phyloP scores from a whole-genome alignment of 2,888 invertebrate genomes.

The Drosophila ustulata region DNA sequence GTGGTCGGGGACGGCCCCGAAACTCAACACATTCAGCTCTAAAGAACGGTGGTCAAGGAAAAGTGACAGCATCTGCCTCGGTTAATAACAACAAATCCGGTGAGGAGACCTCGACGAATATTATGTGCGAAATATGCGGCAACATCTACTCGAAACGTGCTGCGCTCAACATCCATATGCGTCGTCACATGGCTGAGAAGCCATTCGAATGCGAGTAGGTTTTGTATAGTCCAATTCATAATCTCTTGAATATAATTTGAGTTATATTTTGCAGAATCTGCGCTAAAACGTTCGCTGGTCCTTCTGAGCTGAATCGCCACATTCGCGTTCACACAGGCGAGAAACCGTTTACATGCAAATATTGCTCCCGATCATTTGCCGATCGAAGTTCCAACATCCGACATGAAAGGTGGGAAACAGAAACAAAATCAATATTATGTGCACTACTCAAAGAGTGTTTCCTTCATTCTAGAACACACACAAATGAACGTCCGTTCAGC shows the following conservation, averaged over 20 bases:
- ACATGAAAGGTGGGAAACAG: conserved; percentile 82
- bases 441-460: neutral
- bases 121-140: conserved; percentile 84
- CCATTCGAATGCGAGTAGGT: conserved; percentile 84
- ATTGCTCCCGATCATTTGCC: conserved; percentile 83
- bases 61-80: neutral
- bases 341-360: conserved; percentile 84
- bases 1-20: conserved; percentile 68
- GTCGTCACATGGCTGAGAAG: conserved; percentile 84
- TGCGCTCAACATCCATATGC: conserved; percentile 84
- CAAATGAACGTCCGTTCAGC: conserved; percentile 84
- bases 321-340: conserved; percentile 85
- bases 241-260: neutral
- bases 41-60: conserved; percentile 24
- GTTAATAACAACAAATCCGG: conserved; percentile 35
- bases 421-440: neutral
- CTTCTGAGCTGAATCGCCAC: conserved; percentile 83
- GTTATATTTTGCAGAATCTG: conserved; percentile 73
- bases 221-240: neutral
- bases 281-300: conserved; percentile 83
- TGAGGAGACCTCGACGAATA: conserved; percentile 68
- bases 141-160: conserved; percentile 83
- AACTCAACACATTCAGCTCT: conserved; percentile 22
- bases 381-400: conserved; percentile 85
- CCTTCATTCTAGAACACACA: conserved; percentile 80